These are phyloP conservation scores for Glomeris marginata DNA, from an alignment of 2,888 invertebrate genomes.

Conservation along the genomic window DNA sequence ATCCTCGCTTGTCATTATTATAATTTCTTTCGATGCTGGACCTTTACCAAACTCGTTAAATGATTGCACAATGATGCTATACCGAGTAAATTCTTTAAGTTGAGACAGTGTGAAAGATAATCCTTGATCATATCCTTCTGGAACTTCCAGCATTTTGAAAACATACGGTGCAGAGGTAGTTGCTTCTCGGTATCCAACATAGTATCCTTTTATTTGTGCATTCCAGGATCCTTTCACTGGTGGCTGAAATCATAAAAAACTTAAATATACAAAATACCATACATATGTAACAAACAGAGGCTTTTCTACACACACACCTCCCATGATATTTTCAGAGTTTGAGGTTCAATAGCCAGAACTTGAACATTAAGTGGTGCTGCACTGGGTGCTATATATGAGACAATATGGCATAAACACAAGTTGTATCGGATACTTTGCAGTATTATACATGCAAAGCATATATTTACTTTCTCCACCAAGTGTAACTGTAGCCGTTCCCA, in stretches of 20 bases:
- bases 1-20: too few species aligned
- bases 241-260: too few species aligned
- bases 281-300: too few species aligned
- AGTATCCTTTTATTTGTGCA: conserved; percentile 9
- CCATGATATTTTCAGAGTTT: too few species aligned
- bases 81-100: conserved; percentile 8
- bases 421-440: too few species aligned
- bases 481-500: conserved; percentile 1
- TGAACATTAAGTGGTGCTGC: too few species aligned
- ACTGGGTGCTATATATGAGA: too few species aligned
- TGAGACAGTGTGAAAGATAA: conserved; percentile 7
- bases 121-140: conserved; percentile 12
- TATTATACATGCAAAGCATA: too few species aligned
- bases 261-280: too few species aligned
- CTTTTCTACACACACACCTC: too few species aligned
- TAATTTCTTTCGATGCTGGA: conserved; percentile 7
- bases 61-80: conserved; percentile 9
- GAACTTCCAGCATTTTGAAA: conserved; percentile 7
- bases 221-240: conserved; percentile 7
- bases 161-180: neutral
- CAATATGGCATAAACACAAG: too few species aligned
- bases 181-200: conserved; percentile 4
- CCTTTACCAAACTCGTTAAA: conserved; percentile 12
- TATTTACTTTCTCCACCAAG: conserved; percentile 10
- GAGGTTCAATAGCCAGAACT: too few species aligned